Evolutionary conservation across 2,888 invertebrate species (phyloP).

Genomic region (Caenorhabditis sp.): DNA sequence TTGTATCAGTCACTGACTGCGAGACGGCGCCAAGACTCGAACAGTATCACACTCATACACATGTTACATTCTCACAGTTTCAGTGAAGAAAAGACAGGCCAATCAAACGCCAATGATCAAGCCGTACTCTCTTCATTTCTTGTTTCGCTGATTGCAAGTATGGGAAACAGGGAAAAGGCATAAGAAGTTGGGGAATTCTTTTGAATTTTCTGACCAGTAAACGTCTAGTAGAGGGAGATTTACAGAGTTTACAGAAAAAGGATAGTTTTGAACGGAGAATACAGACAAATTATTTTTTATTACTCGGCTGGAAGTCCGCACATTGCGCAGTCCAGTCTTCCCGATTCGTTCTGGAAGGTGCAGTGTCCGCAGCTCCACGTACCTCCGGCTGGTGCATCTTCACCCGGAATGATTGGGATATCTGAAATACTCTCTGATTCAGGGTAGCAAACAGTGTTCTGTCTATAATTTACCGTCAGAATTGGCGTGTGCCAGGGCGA

Average conservation of each 20-base stretch:
- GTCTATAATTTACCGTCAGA: slow-evolving; percentile 6
- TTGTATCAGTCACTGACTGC: background rate
- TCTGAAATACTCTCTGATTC: slow-evolving; percentile 20
- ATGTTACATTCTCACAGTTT: slow-evolving; percentile 39
- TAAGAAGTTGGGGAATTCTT: background rate
- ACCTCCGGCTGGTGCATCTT: slow-evolving; percentile 1
- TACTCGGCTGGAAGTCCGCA: slow-evolving; percentile 72
- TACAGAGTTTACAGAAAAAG: slow-evolving; percentile 6
- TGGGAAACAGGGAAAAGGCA: background rate
- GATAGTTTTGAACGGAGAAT: background rate
- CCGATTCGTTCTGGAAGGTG: slow-evolving; percentile 73
- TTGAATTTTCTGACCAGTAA: slow-evolving; percentile 40
- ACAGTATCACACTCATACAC: slow-evolving; percentile 18
- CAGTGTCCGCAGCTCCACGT: slow-evolving; percentile 75
- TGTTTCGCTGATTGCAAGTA: background rate
- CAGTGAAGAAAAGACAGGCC: slow-evolving; percentile 18
- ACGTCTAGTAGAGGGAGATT: slow-evolving; percentile 20
- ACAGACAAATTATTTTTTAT: background rate
- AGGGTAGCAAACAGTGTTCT: background rate
- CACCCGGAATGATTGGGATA: slow-evolving; percentile 20
- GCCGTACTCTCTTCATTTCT: slow-evolving; percentile 19
- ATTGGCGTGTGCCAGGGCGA: slow-evolving; percentile 55
- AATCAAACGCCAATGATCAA: slow-evolving; percentile 5
- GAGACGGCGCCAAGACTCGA: slow-evolving; percentile 3
- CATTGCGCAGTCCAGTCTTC: slow-evolving; percentile 72